Evolutionary conservation across 2,888 invertebrate species (phyloP), one percentile per base, ranked within the genome.

Genomic region (Pachymerium ferrugineum): DNA sequence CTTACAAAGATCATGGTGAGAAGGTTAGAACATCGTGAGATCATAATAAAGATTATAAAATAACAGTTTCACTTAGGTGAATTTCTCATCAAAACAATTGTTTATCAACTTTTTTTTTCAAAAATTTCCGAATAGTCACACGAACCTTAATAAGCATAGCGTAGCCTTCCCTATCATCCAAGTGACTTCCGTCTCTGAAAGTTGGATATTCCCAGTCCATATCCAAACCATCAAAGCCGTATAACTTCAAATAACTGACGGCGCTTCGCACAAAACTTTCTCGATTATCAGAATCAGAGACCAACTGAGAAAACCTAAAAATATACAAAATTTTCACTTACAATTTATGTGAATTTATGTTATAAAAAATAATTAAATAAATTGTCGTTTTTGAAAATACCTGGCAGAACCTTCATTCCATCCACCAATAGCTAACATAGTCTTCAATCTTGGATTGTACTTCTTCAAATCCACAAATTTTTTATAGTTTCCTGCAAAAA

Each of bases 381-480:
- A 72, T 28, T n/a, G 6, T 6, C 19, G 16, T 12, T 8, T 69
- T 19, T 69, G 8, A 38, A 74, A 22, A 75, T 70, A 79, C 79
- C 79, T 88, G 16, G 90, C 86, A 0, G 94, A 94, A 16, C 93
- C 95, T 82, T 95, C 95, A 83, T 94, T 95, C 95, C 95, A 95
- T 0, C 95, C 94, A 0, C 95, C 95, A 78, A 95, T 92, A 10
- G 95, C 95, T 78, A 96, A 86, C 85, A 96, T 84, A 0, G 94
- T 94, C 84, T 94, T 94, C 80, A 95, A 82, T 77, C 93, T 89
- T 82, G 93, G 93, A 84, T 95, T 95, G 85, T 94, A 94, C 0
- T 93, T 92, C 84, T 95, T 95, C 75, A 95, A 86, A 0, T 94
- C 94, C 42, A 90, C 94, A 84, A 95, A 95, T 85, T 95, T 95